A percentile compares a stretch with the other conserved stretches of the same genome.
Evolutionary conservation across 1,140 invertebrate species (phyloP).

Genomic region (Paramacrobiotus metropolitanus): DNA sequence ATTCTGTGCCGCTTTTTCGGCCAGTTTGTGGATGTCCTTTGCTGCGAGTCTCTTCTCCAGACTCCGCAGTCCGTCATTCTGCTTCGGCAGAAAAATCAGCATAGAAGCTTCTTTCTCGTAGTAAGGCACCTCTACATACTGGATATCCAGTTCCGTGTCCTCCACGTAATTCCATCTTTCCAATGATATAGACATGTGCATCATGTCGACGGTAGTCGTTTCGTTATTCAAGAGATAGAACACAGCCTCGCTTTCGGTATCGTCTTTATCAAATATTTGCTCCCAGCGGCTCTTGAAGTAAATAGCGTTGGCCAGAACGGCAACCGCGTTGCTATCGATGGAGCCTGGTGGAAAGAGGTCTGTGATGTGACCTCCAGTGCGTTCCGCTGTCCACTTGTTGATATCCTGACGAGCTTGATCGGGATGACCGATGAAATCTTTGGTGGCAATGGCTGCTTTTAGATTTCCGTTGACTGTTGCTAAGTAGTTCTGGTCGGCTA

Average conservation of each 20-base stretch:
- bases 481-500: too few relatives aligned
- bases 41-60: neutral
- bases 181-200: neutral
- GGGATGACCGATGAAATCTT: too few relatives aligned
- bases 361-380: too few relatives aligned
- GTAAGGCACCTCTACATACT: conserved; percentile 39
- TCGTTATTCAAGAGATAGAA: conserved; percentile 34
- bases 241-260: conserved; percentile 33
- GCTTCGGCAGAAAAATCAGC: conserved; percentile 17
- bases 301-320: conserved; percentile 54
- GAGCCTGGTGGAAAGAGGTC: too few relatives aligned
- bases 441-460: too few relatives aligned
- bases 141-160: conserved; percentile 29
- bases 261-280: conserved; percentile 34
- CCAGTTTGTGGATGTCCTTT: neutral
- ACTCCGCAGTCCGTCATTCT: conserved; percentile 8
- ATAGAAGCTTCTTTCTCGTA: conserved; percentile 30
- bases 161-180: neutral
- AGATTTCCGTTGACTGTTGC: too few relatives aligned
- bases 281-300: conserved; percentile 66
- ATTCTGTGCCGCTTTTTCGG: neutral
- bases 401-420: too few relatives aligned
- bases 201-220: neutral
- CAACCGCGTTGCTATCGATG: conserved; percentile 24
- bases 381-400: too few relatives aligned